Evolutionary conservation across 2,113 vertebrate genomes (phyloP).

Genomic region (Edolisoma coerulescens): DNA sequence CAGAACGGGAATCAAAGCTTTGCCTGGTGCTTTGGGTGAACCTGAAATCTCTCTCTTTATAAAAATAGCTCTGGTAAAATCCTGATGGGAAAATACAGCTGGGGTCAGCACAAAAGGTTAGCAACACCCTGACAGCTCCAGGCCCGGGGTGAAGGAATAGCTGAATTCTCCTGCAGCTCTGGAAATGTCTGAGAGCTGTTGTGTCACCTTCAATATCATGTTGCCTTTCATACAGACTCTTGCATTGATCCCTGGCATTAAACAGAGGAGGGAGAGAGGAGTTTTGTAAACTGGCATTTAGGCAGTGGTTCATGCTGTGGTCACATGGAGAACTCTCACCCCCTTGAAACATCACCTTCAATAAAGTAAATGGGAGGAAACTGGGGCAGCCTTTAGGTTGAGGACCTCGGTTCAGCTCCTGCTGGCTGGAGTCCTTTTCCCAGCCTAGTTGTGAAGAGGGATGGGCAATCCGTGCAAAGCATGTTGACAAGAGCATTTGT

Average conservation of each 20-base stretch:
- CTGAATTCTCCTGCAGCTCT: not conserved
- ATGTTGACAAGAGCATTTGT: not conserved
- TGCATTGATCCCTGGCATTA: not conserved
- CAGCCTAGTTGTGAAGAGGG: not conserved
- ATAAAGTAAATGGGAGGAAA: not conserved
- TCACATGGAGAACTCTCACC: not conserved
- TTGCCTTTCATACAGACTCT: not conserved
- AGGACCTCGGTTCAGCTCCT: not conserved
- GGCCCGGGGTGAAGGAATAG: not conserved
- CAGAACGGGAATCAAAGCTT: not conserved
- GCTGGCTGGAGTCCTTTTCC: not conserved
- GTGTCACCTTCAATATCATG: not conserved
- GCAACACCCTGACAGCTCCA: not conserved
- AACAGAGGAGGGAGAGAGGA: not conserved
- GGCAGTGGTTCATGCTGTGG: not conserved
- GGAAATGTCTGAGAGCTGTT: not conserved
- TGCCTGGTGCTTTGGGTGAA: not conserved
- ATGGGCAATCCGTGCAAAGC: fast-evolving
- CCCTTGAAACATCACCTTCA: not conserved
- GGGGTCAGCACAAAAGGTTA: not conserved
- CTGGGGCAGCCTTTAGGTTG: not conserved
- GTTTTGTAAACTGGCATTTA: not conserved
- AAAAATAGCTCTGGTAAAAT: not conserved
- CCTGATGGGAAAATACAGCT: not conserved
- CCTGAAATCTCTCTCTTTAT: not conserved